These are phyloP conservation scores for Macrosiphum euphorbiae DNA, from an alignment of 2,888 invertebrate genomes.

Conservation along the genomic window DNA sequence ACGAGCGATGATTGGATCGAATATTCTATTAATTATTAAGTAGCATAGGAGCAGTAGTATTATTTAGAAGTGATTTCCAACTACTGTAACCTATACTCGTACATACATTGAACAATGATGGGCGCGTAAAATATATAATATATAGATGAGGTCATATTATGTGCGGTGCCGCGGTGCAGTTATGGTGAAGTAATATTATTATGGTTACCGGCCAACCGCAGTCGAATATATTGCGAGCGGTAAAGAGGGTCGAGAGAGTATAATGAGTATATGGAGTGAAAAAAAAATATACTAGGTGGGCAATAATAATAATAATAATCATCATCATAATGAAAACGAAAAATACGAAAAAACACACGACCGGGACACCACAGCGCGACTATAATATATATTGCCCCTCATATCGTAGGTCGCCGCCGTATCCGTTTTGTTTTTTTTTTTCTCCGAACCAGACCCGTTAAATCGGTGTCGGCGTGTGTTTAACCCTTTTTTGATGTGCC, in stretches of 20 bases:
- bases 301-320: constrained; percentile 15
- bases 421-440: background rate
- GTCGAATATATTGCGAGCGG: constrained; percentile 17
- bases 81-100: no score
- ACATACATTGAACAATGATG: background rate
- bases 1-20: background rate
- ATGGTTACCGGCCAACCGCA: constrained; percentile 58
- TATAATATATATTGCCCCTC: background rate
- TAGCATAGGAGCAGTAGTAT: background rate
- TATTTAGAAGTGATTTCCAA: background rate
- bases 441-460: constrained; percentile 40
- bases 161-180: background rate
- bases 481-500: constrained; percentile 46
- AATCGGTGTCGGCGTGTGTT: constrained; percentile 56
- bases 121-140: background rate
- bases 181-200: background rate
- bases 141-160: background rate
- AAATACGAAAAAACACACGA: constrained; percentile 23
- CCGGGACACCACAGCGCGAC: background rate
- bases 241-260: background rate
- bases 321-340: constrained; percentile 11
- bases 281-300: background rate
- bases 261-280: background rate
- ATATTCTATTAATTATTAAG: background rate
- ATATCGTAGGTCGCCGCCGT: background rate